Evolutionary conservation across 2,888 invertebrate species (phyloP).

Genomic region (Eristalis tenax): DNA sequence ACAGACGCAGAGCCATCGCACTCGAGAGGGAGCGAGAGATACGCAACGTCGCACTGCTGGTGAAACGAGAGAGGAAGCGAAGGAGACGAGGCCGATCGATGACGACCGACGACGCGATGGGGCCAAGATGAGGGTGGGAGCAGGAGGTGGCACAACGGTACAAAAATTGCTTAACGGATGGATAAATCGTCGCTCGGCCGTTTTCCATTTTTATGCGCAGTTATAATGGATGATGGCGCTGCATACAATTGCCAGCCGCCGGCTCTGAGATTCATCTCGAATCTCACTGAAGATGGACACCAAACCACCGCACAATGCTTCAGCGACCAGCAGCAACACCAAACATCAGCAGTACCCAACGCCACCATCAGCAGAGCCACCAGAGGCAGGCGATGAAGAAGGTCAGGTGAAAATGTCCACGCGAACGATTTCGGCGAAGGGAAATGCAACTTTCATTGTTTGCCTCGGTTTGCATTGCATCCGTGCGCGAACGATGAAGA

Average conservation of each 20-base stretch:
- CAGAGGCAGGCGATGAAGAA: conserved; percentile 36
- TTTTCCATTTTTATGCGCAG: conserved; percentile 72
- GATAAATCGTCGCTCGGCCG: conserved; percentile 70
- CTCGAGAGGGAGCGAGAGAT: neutral
- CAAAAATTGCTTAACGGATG: conserved; percentile 72
- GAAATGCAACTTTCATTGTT: conserved; percentile 49
- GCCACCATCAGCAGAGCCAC: neutral
- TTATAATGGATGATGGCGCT: conserved; percentile 72
- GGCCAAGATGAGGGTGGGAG: neutral
- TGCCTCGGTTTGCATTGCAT: conserved; percentile 19
- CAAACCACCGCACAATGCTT: too few species aligned
- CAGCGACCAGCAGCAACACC: neutral
- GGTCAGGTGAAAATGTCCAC: conserved; percentile 72
- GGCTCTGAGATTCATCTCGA: conserved; percentile 58
- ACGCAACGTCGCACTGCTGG: neutral
- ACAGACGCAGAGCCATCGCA: neutral
- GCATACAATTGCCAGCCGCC: conserved; percentile 62
- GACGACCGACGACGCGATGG: neutral
- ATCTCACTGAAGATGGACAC: conserved; percentile 47
- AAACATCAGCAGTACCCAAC: neutral
- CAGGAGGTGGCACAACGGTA: conserved; percentile 54
- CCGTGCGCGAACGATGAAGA: conserved; percentile 24
- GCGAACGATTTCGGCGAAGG: conserved; percentile 61
- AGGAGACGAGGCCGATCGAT: neutral
- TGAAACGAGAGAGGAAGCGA: neutral